Base-by-base conservation (phyloP, 2,797 vertebrate species). In the Fratercula arctica region DNA sequence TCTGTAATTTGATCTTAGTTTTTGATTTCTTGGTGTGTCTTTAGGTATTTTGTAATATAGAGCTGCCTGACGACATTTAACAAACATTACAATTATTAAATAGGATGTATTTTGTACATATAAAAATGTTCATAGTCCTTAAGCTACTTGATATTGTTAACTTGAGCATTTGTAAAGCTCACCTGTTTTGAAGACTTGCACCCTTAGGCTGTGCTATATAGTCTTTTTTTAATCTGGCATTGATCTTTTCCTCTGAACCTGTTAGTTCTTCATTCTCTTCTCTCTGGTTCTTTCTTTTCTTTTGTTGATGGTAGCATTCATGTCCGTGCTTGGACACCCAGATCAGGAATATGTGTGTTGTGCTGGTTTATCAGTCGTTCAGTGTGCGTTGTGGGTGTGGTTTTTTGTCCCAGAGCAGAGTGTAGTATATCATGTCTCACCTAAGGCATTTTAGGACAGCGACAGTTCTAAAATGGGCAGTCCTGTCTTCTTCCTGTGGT, bases 381-480 rank as follows among this genome's bases (percentile, higher is more conserved):
- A 20, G 23, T 1, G 16, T 20, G 11, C 29, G 3, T 37, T 53
- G n/a, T 50, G 59, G 64, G 31, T n/a, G 50, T 57, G 57, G 64
- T 83, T 23, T 5, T 10, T 37, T 33, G 31, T 69, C 53, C 48
- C 31, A 13, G 39, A 14, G 6, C 19, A 39, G 20, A 20, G 43
- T 61, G 18, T 3, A 11, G 26, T 23, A 3, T 43, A 8, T 45
- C 37, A 5, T 6, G 41, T 25, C 39, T 61, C 16, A 3, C 20
- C 19, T 9, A 19, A 63, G 39, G 56, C 3, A 10, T 26, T 89
- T 67, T 60, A 33, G 64, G 57, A 17, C 15, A 3, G 1, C 1
- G 3, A 2, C 23, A 0, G 41, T 67, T 70, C 23, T 31, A 16
- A 28, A n/a, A 14, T 0, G 1, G 11, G 13, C 78, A 29, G 31